phyloP scores from a whole-genome alignment of 2,888 invertebrate genomes.

The Eupithecia subfuscata region DNA sequence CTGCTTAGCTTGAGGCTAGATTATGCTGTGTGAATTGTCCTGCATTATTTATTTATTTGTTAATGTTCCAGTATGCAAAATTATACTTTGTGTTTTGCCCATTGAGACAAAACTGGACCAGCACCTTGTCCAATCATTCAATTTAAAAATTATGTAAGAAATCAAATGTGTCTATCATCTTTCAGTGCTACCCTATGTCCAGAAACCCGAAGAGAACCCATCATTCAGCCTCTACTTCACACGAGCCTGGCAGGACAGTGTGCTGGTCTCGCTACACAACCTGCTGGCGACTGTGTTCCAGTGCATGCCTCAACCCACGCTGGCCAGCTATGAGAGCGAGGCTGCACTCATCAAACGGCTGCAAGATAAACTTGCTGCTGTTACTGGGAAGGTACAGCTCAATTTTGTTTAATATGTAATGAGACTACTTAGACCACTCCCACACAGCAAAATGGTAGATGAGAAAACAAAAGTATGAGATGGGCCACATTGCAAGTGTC shows the following conservation, averaged over 20 bases:
- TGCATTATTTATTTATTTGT: neutral
- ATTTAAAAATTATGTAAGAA: neutral
- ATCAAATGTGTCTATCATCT: neutral
- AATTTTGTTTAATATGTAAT: neutral
- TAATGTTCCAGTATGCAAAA: neutral
- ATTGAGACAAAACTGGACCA: neutral
- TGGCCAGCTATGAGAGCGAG: constrained; percentile 94
- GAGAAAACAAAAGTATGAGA: neutral
- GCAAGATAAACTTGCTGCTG: constrained; percentile 91
- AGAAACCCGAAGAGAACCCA: constrained; percentile 95
- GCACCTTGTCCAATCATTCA: neutral
- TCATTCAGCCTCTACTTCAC: constrained; percentile 95
- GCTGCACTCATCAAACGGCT: constrained; percentile 90
- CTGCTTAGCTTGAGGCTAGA: too few relatives aligned
- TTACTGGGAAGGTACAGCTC: constrained; percentile 75
- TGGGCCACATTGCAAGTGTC: too few relatives aligned
- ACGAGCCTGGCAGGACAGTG: constrained; percentile 97
- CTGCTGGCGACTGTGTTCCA: constrained; percentile 94
- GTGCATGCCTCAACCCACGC: constrained; percentile 93
- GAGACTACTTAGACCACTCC: neutral
- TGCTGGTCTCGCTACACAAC: constrained; percentile 95
- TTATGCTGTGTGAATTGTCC: too few relatives aligned
- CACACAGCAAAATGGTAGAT: neutral
- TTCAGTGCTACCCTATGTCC: constrained; percentile 94
- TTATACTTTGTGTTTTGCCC: neutral